Conservation (phyloP, 2,888 invertebrate genomes). For the Dryadula phaetusa region DNA sequence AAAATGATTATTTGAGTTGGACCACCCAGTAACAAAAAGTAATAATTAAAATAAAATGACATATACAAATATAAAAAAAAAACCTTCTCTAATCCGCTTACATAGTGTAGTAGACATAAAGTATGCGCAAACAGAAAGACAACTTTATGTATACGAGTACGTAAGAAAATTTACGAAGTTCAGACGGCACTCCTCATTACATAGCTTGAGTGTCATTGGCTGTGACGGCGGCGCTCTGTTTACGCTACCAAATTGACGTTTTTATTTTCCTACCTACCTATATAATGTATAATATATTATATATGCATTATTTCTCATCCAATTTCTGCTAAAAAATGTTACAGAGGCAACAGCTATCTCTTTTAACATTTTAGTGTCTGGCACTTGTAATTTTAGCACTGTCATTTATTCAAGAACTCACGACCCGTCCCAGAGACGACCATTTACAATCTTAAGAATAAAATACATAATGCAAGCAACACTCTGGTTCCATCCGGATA, state of each 20-base stretch:
- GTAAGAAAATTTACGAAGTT: constrained; percentile 22
- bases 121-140: constrained; percentile 1
- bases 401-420: constrained; percentile 27
- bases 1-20: too few relatives aligned
- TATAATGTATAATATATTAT: not conserved
- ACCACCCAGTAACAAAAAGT: too few relatives aligned
- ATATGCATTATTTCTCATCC: constrained; percentile 10
- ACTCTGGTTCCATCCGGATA: constrained; percentile 37
- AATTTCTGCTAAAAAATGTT: not conserved
- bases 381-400: constrained; percentile 11
- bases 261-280: constrained; percentile 24
- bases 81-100: not conserved
- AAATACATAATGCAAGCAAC: constrained; percentile 45
- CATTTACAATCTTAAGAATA: constrained; percentile 31
- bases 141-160: constrained; percentile 17
- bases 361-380: constrained; percentile 2
- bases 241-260: constrained; percentile 23
- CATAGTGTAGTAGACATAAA: not conserved
- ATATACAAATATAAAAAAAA: not conserved
- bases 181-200: constrained; percentile 17
- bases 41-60: too few relatives aligned
- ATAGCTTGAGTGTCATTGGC: constrained; percentile 18
- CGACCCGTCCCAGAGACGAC: constrained; percentile 18
- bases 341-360: not conserved
- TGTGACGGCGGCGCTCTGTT: constrained; percentile 20